A percentile compares a stretch with the other conserved stretches of the same genome.
Evolutionary conservation across 2,888 invertebrate species (phyloP).

Genomic region (Axea sp.): DNA sequence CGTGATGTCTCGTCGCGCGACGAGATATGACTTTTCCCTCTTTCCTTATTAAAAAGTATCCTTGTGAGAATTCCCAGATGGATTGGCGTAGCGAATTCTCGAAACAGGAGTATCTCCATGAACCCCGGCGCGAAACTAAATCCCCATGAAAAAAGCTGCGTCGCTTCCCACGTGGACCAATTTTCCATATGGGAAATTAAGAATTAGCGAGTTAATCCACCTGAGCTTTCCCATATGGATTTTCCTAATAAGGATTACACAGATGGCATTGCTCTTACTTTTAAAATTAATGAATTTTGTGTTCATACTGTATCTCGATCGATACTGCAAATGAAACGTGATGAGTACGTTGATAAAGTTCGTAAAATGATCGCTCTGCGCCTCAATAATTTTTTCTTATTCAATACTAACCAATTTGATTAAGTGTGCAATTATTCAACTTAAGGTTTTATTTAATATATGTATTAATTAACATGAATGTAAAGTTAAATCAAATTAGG

Average conservation of each 20-base stretch:
- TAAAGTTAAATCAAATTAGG: too few relatives aligned
- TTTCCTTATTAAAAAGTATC: conserved; percentile 33
- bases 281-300: conserved; percentile 41
- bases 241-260: conserved; percentile 46
- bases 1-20: too few relatives aligned
- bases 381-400: too few relatives aligned
- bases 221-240: conserved; percentile 49
- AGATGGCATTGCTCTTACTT: conserved; percentile 40
- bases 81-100: conserved; percentile 44
- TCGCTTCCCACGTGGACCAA: conserved; percentile 53
- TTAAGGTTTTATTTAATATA: too few relatives aligned
- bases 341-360: conserved; percentile 24
- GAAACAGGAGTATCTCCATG: conserved; percentile 40
- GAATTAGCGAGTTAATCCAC: conserved; percentile 51
- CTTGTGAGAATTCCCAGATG: conserved; percentile 54
- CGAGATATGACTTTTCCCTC: background rate
- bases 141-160: conserved; percentile 58
- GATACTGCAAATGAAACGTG: conserved; percentile 24
- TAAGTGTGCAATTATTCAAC: too few relatives aligned
- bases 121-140: conserved; percentile 30
- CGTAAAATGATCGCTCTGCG: too few relatives aligned
- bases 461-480: too few relatives aligned
- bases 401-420: too few relatives aligned
- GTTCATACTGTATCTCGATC: background rate
- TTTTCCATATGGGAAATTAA: conserved; percentile 54